These are phyloP conservation scores for Xestobium rufovillosum DNA, from an alignment of 2,888 invertebrate genomes.

Conservation along the genomic window DNA sequence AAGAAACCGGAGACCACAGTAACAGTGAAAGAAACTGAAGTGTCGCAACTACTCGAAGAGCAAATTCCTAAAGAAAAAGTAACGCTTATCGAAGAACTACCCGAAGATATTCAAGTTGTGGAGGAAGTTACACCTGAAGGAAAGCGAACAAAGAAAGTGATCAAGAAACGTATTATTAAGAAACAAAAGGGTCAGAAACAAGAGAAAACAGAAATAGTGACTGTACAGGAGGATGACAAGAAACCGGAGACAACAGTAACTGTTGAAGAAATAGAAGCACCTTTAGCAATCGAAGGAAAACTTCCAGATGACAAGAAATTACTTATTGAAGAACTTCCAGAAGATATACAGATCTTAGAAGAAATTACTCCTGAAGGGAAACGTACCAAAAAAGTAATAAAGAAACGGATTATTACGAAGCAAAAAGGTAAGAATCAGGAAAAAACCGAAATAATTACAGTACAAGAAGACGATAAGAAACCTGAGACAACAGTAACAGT, in stretches of 20 bases:
- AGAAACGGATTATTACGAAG: constrained; percentile 41
- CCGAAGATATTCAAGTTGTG: constrained; percentile 27
- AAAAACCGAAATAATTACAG: constrained; percentile 40
- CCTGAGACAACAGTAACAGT: constrained; percentile 39
- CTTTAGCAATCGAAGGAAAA: constrained; percentile 18
- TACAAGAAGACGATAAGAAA: constrained; percentile 41
- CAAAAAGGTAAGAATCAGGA: constrained; percentile 40
- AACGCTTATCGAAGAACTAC: constrained; percentile 28
- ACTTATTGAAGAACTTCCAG: constrained; percentile 16
- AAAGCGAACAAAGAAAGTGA: constrained; percentile 36
- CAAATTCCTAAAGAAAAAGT: no score
- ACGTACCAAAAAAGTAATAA: constrained; percentile 31
- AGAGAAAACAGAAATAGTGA: constrained; percentile 44
- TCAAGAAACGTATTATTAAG: constrained; percentile 39
- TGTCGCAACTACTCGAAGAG: no score
- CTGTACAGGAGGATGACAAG: constrained; percentile 40
- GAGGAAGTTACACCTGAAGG: constrained; percentile 17
- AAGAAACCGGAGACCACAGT: constrained; percentile 24
- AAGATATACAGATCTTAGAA: constrained; percentile 27
- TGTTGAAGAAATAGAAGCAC: constrained; percentile 32
- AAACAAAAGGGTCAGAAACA: constrained; percentile 40
- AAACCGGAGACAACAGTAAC: constrained; percentile 39
- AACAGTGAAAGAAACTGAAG: no score
- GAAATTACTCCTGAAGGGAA: constrained; percentile 23
- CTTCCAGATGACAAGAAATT: constrained; percentile 14